Conservation (phyloP, 2,113 vertebrate species). For the Brachypodius melanocephalos region DNA sequence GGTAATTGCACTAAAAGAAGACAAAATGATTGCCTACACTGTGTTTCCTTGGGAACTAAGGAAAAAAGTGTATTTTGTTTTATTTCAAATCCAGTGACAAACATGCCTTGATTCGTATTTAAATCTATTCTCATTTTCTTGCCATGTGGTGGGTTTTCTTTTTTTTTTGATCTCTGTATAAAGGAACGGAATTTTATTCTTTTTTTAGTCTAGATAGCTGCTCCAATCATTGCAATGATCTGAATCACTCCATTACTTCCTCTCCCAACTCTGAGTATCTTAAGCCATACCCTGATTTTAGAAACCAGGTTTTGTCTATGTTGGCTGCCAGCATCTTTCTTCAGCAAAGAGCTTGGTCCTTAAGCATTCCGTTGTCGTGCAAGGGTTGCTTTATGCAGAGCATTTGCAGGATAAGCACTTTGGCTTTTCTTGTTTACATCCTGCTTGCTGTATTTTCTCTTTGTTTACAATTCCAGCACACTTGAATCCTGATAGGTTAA, state of each 20-base stretch:
- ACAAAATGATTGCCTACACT: neutral
- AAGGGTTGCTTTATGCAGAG: slow-evolving; percentile 11
- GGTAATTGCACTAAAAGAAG: neutral
- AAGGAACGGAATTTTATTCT: neutral
- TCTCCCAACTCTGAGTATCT: neutral
- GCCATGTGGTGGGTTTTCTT: fast-evolving
- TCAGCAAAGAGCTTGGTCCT: neutral
- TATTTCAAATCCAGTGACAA: neutral
- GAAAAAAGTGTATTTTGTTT: neutral
- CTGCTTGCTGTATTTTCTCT: slow-evolving; percentile 21
- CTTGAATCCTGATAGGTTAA: slow-evolving; percentile 28
- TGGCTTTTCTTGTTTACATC: slow-evolving; percentile 7
- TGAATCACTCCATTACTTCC: neutral
- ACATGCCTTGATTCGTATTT: neutral
- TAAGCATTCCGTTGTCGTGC: neutral
- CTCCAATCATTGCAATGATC: neutral
- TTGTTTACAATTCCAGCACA: neutral
- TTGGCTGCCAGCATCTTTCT: neutral
- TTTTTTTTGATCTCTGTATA: neutral
- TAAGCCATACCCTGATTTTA: slow-evolving; percentile 24
- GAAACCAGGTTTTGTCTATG: neutral
- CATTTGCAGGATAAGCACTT: neutral
- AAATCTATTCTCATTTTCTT: neutral
- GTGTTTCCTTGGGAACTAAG: neutral
- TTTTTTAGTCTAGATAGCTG: neutral